These are phyloP conservation scores for Drosophila anomalipes DNA, from an alignment of 2,888 invertebrate genomes.

Conservation along the genomic window DNA sequence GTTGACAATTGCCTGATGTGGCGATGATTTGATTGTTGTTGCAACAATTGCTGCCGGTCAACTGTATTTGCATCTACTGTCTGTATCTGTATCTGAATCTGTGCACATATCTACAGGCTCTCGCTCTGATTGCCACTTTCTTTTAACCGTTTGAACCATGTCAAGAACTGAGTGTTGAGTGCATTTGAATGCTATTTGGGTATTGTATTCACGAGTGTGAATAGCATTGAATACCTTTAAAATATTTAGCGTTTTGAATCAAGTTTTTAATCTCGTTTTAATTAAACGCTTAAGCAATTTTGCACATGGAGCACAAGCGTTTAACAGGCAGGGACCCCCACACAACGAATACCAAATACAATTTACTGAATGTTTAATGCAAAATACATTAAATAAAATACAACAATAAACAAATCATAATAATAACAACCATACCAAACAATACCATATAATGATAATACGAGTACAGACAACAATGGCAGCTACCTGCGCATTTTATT, in stretches of 20 bases:
- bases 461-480: slow-evolving; percentile 24
- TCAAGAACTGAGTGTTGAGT: slow-evolving; percentile 59
- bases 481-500: slow-evolving; percentile 48
- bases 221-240: slow-evolving; percentile 10
- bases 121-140: slow-evolving; percentile 64
- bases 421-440: slow-evolving; percentile 21
- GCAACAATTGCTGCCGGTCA: slow-evolving; percentile 13
- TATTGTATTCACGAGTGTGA: slow-evolving; percentile 12
- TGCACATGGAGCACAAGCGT: slow-evolving; percentile 8
- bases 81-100: slow-evolving; percentile 7
- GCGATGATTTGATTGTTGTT: slow-evolving; percentile 44
- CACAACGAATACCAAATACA: slow-evolving; percentile 27
- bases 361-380: slow-evolving; percentile 53
- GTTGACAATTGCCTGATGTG: slow-evolving; percentile 49
- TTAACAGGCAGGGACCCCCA: slow-evolving; percentile 24
- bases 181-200: slow-evolving; percentile 21
- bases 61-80: slow-evolving; percentile 11
- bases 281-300: slow-evolving; percentile 32
- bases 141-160: slow-evolving; percentile 71
- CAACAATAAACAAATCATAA: slow-evolving; percentile 23
- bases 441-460: slow-evolving; percentile 23
- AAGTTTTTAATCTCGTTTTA: slow-evolving; percentile 40
- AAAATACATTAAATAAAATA: slow-evolving; percentile 30
- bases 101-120: slow-evolving; percentile 18
- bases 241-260: slow-evolving; percentile 15